A percentile compares a stretch with the other conserved stretches of the same genome.
Conservation (phyloP, 2,113 vertebrate species). For the Fulmarus glacialis region DNA sequence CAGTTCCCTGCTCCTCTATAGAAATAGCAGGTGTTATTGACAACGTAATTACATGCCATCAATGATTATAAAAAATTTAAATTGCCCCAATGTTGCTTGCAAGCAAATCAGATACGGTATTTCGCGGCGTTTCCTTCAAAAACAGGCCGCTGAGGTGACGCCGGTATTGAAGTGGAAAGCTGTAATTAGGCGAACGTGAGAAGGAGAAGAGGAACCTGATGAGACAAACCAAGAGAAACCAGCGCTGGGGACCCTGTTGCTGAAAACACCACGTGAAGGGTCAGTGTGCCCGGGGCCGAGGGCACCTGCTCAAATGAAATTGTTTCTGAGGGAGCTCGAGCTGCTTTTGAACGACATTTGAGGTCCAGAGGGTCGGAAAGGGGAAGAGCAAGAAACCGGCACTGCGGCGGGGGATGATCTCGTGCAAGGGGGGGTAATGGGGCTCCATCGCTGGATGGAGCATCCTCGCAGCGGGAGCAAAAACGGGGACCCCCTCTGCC, state of each 20-base stretch:
- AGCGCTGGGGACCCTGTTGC: fast-evolving
- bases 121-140: background rate
- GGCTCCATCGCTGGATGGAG: background rate
- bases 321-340: background rate
- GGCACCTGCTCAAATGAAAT: background rate
- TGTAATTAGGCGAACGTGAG: background rate
- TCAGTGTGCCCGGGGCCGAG: no score
- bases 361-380: background rate
- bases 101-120: fast-evolving
- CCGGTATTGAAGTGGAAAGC: background rate
- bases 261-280: background rate
- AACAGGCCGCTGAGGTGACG: background rate
- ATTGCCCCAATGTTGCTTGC: background rate
- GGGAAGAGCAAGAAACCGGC: background rate
- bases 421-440: fast-evolving
- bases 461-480: background rate
- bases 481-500: fast-evolving
- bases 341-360: background rate
- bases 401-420: background rate
- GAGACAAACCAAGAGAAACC: background rate
- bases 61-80: background rate
- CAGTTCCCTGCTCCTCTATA: background rate
- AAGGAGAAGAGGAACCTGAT: background rate
- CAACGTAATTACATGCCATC: background rate
- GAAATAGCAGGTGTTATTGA: background rate